Evolutionary conservation across 2,888 invertebrate genomes (phyloP).

Genomic region (Nemoura dubitans): DNA sequence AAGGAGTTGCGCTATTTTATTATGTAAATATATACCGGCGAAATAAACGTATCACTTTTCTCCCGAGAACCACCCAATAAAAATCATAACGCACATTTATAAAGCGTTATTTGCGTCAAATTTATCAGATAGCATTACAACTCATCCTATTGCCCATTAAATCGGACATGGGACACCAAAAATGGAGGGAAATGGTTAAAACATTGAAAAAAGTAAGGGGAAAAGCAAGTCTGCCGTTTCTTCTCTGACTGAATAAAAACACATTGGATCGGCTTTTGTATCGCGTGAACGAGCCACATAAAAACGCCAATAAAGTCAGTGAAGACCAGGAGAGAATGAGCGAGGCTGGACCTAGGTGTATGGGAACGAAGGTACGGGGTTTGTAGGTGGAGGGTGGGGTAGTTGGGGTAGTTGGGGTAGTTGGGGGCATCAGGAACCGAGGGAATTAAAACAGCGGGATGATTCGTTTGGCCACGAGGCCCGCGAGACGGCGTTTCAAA

Average conservation of each 20-base stretch:
- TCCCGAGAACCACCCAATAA: neutral
- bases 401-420: too few relatives aligned
- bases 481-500: conserved; percentile 27
- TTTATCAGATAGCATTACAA: conserved; percentile 7
- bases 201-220: neutral
- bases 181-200: neutral
- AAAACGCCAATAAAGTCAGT: neutral
- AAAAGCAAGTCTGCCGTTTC: neutral
- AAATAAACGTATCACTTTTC: neutral
- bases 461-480: conserved; percentile 8
- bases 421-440: neutral
- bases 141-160: neutral
- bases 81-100: neutral
- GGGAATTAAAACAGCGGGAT: neutral
- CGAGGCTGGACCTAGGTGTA: neutral
- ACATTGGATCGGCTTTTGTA: neutral
- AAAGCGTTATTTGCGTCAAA: conserved; percentile 7
- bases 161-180: neutral
- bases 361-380: neutral
- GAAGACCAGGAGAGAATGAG: neutral
- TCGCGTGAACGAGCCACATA: conserved; percentile 7
- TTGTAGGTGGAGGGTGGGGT: neutral
- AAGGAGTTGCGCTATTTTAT: neutral
- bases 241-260: neutral
- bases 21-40: neutral